Conservation (phyloP, 2,113 vertebrate species). For the Anthoscopus minutus region DNA sequence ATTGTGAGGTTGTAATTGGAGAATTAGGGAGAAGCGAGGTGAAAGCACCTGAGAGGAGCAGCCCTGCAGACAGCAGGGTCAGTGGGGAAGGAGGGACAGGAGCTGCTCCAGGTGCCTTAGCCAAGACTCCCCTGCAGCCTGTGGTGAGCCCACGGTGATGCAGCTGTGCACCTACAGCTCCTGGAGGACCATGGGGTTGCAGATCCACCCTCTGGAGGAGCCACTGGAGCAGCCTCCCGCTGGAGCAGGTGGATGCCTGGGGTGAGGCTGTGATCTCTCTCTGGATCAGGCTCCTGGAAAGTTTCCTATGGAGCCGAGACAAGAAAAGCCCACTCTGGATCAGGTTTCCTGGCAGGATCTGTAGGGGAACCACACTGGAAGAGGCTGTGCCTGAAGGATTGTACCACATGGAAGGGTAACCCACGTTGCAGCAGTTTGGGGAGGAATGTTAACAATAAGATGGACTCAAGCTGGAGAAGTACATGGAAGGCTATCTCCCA, state of each 20-base stretch:
- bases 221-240: fast-evolving
- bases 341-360: background rate
- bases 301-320: background rate
- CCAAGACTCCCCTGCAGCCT: background rate
- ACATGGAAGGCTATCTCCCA: background rate
- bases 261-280: background rate
- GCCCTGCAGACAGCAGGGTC: background rate
- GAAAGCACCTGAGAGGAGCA: background rate
- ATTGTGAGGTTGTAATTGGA: background rate
- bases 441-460: background rate
- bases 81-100: background rate
- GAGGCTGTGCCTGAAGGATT: background rate
- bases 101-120: fast-evolving
- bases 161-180: background rate
- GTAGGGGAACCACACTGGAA: fast-evolving
- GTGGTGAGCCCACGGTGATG: background rate
- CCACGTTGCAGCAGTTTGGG: background rate
- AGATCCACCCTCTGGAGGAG: background rate
- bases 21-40: fast-evolving
- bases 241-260: background rate
- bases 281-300: background rate
- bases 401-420: too few relatives aligned
- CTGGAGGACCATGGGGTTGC: background rate
- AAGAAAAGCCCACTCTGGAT: too few relatives aligned
- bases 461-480: too few relatives aligned